Base-by-base conservation (phyloP, 2,797 vertebrate species). In the Numenius phaeopus region DNA sequence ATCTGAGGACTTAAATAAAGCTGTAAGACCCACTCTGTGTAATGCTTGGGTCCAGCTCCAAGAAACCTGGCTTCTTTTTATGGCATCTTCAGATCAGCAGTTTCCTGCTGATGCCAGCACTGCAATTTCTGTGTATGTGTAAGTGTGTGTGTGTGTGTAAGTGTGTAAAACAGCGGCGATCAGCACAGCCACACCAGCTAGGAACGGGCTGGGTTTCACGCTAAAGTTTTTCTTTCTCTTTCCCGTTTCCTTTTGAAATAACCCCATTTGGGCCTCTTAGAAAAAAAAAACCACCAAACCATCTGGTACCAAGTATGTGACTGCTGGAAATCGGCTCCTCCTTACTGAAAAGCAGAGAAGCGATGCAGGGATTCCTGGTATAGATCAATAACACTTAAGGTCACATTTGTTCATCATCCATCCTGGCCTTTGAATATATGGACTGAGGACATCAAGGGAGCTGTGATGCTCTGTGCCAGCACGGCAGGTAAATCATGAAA, bases 201-300 rank as follows among this genome's bases (percentile, higher is more conserved):
- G 61, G 80, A 78, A 88, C 49, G 44, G 70, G 66, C 62, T 87
- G 73, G 34, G 32, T 72, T 93, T 94, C 72, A 77, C 67, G 72
- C 66, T 82, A 54, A 82, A 73, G 42, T 18, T 23, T 58, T 58
- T 89, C 46, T 70, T 34, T 72, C 44, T 62, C 78, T 83, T 94
- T 52, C 66, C 47, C 32, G 59, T 90, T 94, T 91, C 32, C 40
- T 73, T 93, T 90, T 59, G 59, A 96, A 97, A 94, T 70, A 86
- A 93, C 88, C 91, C 91, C 59, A 70, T 79, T 90, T 89, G 80
- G 94, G 92, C 94, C 94, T 91, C 90, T 59, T 32, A 65, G 29
- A 14, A 72, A 62, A 83, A 58, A 94, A 88, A 47, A 17, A 52
- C 24, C 11, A 20, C 1, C 85, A 77, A 87, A 81, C 49, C 83